Conservation (phyloP, 2,888 invertebrate species). For the Thereva nobilitata region DNA sequence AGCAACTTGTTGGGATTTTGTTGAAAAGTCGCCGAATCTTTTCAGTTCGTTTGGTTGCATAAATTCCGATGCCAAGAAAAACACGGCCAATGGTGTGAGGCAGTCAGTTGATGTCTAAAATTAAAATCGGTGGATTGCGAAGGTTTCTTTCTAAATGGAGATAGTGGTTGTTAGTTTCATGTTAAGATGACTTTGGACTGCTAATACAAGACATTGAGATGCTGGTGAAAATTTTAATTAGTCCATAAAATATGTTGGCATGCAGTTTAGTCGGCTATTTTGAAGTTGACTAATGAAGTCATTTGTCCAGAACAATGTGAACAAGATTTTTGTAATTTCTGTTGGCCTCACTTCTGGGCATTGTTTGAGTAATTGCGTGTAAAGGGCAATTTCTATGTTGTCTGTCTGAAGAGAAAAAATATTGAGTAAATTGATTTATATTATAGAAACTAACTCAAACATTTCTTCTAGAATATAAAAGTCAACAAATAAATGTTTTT, state of each 20-base stretch:
- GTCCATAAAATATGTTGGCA: conserved; percentile 26
- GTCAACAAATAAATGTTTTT: too few species aligned
- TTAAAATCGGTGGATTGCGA: conserved; percentile 17
- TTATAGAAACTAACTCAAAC: too few species aligned
- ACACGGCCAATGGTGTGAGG: neutral
- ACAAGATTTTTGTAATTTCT: neutral
- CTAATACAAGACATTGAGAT: conserved; percentile 15
- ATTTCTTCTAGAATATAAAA: too few species aligned
- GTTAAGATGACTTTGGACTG: conserved; percentile 3
- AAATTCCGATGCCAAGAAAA: conserved; percentile 30
- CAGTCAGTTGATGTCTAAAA: conserved; percentile 11
- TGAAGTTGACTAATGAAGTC: conserved; percentile 32
- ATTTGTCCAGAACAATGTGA: conserved; percentile 9
- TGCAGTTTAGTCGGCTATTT: conserved; percentile 18
- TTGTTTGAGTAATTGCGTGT: too few species aligned
- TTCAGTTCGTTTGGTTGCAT: conserved; percentile 25
- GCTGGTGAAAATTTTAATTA: conserved; percentile 33
- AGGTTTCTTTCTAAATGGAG: neutral
- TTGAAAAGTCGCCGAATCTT: conserved; percentile 7
- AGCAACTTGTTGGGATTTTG: neutral
- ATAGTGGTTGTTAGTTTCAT: neutral
- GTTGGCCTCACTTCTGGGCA: neutral
- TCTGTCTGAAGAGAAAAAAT: too few species aligned
- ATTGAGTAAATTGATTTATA: too few species aligned
- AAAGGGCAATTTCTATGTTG: too few species aligned